Evolutionary conservation across 2,888 invertebrate species (phyloP).

Genomic region (Dyspetes luteomarginatus): DNA sequence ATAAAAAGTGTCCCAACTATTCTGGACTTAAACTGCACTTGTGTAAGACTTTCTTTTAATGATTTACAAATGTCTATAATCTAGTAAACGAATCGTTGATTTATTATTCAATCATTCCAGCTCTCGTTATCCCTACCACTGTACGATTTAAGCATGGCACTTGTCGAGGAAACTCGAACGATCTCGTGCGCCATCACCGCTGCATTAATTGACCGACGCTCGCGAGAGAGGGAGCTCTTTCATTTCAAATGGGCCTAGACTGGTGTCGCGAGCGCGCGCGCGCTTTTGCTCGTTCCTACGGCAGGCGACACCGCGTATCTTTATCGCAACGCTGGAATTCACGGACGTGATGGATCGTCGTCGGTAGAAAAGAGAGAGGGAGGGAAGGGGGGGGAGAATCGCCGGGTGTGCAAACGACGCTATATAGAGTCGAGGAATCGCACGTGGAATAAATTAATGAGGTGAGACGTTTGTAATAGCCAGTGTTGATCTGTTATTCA

Average conservation of each 20-base stretch:
- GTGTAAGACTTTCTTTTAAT: too few relatives aligned
- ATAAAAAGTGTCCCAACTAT: too few relatives aligned
- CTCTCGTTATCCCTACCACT: slow-evolving; percentile 26
- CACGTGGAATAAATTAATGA: slow-evolving; percentile 63
- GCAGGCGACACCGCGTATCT: slow-evolving; percentile 56
- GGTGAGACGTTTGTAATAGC: slow-evolving; percentile 60
- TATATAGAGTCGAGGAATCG: slow-evolving; percentile 43
- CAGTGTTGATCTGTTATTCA: slow-evolving; percentile 21
- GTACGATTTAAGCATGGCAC: slow-evolving; percentile 34
- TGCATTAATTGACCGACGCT: slow-evolving; percentile 51
- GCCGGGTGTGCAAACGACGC: slow-evolving; percentile 44
- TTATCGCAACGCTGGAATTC: slow-evolving; percentile 73
- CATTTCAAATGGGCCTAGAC: slow-evolving; percentile 27
- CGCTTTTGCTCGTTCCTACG: slow-evolving; percentile 31
- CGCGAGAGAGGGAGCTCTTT: slow-evolving; percentile 5
- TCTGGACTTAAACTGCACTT: too few relatives aligned
- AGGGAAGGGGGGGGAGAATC: slow-evolving; percentile 63
- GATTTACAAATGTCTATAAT: neutral
- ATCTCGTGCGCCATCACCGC: slow-evolving; percentile 48
- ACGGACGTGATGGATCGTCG: slow-evolving; percentile 74
- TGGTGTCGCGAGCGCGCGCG: neutral
- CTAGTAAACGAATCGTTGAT: slow-evolving; percentile 21
- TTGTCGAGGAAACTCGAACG: slow-evolving; percentile 32
- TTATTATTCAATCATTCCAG: slow-evolving; percentile 51
- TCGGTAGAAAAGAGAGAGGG: slow-evolving; percentile 61